Percentiles rank a stretch among this genome's conserved stretches.
phyloP scores from a whole-genome alignment of 2,113 vertebrate genomes.

The Zapus hudsonius region DNA sequence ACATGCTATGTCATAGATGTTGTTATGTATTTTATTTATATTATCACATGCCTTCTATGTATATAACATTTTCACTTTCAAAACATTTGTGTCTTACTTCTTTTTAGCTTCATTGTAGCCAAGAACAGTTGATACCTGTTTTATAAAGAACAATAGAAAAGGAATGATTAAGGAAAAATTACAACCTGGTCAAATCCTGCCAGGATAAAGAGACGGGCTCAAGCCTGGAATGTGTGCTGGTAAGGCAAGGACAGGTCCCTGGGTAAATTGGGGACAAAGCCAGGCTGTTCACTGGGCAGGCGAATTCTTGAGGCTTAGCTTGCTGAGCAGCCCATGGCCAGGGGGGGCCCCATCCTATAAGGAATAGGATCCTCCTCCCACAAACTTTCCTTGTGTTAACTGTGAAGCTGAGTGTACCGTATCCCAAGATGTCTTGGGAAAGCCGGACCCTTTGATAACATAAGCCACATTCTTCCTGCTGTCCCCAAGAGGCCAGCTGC shows the following conservation, averaged over 20 bases:
- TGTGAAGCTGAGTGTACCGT: background rate
- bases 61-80: slow-evolving; percentile 44
- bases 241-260: background rate
- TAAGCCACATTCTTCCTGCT: fast-evolving
- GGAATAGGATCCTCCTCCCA: background rate
- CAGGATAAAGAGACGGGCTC: background rate
- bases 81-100: background rate
- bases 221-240: background rate
- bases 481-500: background rate
- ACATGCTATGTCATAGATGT: background rate
- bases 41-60: slow-evolving; percentile 42
- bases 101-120: slow-evolving; percentile 19
- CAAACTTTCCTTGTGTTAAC: background rate
- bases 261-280: background rate
- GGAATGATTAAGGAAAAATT: slow-evolving; percentile 60
- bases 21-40: slow-evolving; percentile 38
- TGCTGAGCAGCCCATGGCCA: background rate
- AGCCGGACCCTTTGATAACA: fast-evolving
- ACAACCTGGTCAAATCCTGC: slow-evolving; percentile 35
- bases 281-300: background rate
- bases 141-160: slow-evolving; percentile 54
- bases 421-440: background rate
- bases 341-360: background rate
- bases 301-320: background rate
- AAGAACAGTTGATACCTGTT: slow-evolving; percentile 26